Conservation (phyloP, 2,113 vertebrate genomes). For the Agapornis roseicollis region DNA sequence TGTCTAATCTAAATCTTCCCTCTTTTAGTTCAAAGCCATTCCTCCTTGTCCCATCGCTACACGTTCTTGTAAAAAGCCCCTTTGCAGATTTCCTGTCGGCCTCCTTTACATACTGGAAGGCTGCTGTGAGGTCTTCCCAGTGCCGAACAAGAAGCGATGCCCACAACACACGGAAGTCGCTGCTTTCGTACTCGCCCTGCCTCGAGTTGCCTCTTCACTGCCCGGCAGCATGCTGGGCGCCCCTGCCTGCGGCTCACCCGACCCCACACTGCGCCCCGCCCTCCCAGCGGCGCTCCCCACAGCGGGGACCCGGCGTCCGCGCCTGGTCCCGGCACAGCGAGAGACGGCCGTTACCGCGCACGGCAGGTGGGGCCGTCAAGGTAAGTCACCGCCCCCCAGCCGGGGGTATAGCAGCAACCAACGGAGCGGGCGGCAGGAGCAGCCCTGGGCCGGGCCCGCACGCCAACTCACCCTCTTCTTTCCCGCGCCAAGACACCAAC, state of each 20-base stretch:
- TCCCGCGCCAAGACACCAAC: too few relatives aligned
- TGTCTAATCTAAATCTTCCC: not conserved
- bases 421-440: too few relatives aligned
- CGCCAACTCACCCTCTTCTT: accelerated
- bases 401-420: not conserved
- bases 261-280: too few relatives aligned
- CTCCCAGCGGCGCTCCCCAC: not conserved
- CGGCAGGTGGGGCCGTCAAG: not conserved
- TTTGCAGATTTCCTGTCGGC: not conserved
- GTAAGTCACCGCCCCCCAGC: not conserved
- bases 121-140: not conserved
- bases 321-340: too few relatives aligned
- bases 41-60: not conserved
- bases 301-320: too few relatives aligned
- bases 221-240: accelerated
- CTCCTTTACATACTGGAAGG: not conserved
- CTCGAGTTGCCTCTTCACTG: accelerated
- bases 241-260: accelerated
- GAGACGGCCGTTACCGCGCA: not conserved
- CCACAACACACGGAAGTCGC: not conserved
- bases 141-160: not conserved
- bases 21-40: not conserved
- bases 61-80: not conserved
- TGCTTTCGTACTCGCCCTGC: accelerated
- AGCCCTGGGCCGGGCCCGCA: not conserved